Base-by-base conservation (phyloP, 1,140 invertebrate genomes). In the Cherax destructor region DNA sequence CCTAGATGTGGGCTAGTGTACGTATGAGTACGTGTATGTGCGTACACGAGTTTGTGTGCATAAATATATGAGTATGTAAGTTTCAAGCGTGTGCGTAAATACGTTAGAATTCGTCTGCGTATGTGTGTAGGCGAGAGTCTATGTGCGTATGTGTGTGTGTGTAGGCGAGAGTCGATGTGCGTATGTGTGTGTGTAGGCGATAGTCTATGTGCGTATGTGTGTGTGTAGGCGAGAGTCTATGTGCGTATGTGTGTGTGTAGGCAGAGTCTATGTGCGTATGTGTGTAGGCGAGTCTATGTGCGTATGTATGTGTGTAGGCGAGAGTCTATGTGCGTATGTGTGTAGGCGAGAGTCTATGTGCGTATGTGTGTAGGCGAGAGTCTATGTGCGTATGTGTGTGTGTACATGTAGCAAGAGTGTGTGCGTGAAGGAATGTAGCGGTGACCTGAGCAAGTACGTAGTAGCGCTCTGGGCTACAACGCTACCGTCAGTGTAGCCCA, bases 171-270 rank as follows among this genome's bases (percentile, higher is more conserved):
- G 5, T 56, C 4, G 5, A 4, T 56, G 52, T 10, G 5, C 50
- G 76, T 6, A 56, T 6, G 10, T 6, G 4, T 56, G 10, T 56
- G 49, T 81, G 50, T 56, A 50, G 56, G 50, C 59, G 79, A 56
- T 50, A 56, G 50, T 81, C 50, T 81, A 50, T 81, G 50, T 81
- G 79, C 59, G 79, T 81, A 50, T 81, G 79, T 81, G 80, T 61
- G 80, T 83, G 80, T 81, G 80, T n/a, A n/a, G n/a, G n/a, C n/a
- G n/a, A n/a, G n/a, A n/a, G 52, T 81, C 9, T 81, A 50, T 81
- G 52, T 81, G 79, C 59, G 79, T 81, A 50, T 81, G 79, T 81
- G 80, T 61, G 80, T 83, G 80, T 81, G 80, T 83, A 61, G n/a
- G 5, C 5, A 4, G 52, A 4, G 5, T 56, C 4, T 10, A 4